A percentile compares a stretch with the other conserved stretches of the same genome.
These are phyloP conservation scores for Auanema freiburgensis DNA, from an alignment of 2,888 invertebrate genomes.

Conservation along the genomic window DNA sequence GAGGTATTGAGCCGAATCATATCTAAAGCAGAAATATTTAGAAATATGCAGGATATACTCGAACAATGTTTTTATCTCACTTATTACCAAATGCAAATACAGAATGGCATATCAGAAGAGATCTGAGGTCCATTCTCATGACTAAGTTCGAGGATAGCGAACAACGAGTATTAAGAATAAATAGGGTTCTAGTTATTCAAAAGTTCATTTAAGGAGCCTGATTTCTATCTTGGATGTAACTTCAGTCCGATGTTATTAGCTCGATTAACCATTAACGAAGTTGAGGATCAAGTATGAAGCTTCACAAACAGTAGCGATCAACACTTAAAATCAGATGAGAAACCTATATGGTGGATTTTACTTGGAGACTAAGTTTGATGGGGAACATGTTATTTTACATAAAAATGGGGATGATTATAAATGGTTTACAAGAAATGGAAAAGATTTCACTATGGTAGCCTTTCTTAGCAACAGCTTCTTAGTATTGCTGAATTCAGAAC, in stretches of 20 bases:
- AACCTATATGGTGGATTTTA: slow-evolving; percentile 42
- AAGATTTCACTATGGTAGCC: slow-evolving; percentile 44
- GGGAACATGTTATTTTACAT: slow-evolving; percentile 61
- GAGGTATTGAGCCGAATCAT: slow-evolving; percentile 22
- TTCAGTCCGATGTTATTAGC: slow-evolving; percentile 30
- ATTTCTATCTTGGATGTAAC: slow-evolving; percentile 24
- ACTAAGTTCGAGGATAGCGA: neutral
- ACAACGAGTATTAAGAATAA: neutral
- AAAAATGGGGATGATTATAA: slow-evolving; percentile 47
- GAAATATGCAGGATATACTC: slow-evolving; percentile 9
- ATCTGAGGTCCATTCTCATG: neutral
- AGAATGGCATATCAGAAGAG: slow-evolving; percentile 19
- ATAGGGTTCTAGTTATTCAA: neutral
- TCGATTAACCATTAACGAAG: slow-evolving; percentile 15
- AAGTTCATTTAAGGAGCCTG: slow-evolving; percentile 7
- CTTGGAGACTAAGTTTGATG: slow-evolving; percentile 59
- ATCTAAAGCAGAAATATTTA: neutral
- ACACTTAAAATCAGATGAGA: neutral
- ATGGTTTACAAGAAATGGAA: slow-evolving; percentile 52
- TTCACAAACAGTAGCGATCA: neutral
- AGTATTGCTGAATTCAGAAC: slow-evolving; percentile 5
- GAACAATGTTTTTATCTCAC: slow-evolving; percentile 6
- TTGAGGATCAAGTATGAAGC: slow-evolving; percentile 22
- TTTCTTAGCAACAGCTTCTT: too few species aligned
- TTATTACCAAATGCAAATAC: slow-evolving; percentile 14